These are phyloP conservation scores for Panurus biarmicus DNA, from an alignment of 2,113 vertebrate genomes.

Conservation along the genomic window DNA sequence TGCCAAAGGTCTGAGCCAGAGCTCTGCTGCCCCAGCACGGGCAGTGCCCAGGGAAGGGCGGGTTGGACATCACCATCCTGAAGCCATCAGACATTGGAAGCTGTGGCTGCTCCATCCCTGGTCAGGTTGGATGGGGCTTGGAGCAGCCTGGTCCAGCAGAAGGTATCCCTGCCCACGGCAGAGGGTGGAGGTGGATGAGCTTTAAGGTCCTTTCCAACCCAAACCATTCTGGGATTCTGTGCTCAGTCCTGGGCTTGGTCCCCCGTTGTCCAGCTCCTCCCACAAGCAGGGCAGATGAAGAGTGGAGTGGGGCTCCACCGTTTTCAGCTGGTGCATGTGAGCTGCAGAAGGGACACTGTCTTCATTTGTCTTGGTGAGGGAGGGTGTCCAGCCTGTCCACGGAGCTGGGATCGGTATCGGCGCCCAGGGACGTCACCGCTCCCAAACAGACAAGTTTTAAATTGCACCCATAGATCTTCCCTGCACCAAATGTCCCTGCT, in stretches of 20 bases:
- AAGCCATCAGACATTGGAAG: not conserved
- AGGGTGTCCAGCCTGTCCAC: not conserved
- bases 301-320: not conserved
- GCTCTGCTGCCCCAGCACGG: fast-evolving
- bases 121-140: fast-evolving
- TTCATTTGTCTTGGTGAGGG: not conserved
- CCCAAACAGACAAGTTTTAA: conserved; percentile 53
- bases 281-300: not conserved
- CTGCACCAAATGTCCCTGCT: conserved; percentile 31
- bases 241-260: not conserved
- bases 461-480: conserved; percentile 65
- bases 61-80: not conserved
- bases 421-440: not conserved
- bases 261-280: not conserved
- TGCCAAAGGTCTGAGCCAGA: not conserved
- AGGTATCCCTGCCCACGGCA: not conserved
- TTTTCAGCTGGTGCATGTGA: not conserved
- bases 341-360: not conserved
- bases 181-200: not conserved
- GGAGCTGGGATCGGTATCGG: not conserved
- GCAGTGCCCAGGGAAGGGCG: not conserved
- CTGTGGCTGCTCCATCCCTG: not conserved
- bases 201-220: not conserved
- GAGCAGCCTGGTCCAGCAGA: not conserved
- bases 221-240: not conserved